Base-by-base conservation (phyloP, 2,888 invertebrate species). In the Polydrusus tereticollis region DNA sequence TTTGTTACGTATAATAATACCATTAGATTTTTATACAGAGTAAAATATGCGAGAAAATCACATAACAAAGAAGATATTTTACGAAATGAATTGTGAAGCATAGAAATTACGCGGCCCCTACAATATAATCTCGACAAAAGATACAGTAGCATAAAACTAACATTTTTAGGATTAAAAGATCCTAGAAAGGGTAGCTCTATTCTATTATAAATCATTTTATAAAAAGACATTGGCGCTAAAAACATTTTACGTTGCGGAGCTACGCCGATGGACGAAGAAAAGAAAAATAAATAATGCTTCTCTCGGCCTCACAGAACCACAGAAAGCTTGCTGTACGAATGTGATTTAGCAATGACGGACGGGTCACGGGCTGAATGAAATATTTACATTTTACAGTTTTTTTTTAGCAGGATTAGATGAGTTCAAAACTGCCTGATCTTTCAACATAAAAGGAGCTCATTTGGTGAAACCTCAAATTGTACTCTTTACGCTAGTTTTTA, bases 91-190 rank as follows among this genome's bases (percentile, higher is more conserved):
- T 26, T 7, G n/a, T n/a, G 26, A 18, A 45, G 1, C 26, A 55
- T 41, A 41, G 29, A 55, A 55, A 29, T 29, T 29, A 16, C 18
- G 29, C 16, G n/a, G 29, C 21, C 29, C n/a, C 26, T 12, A 47
- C 45, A 45, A 45, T 45, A 45, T 16, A 21, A 21, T 10, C 47
- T 47, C 12, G n/a, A 47, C n/a, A 47, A 47, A 47, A 21, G 8
- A 47, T 47, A 47, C 21, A 47, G n/a, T 21, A 16, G 21, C 10
- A 45, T 20, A 47, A 47, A 47, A 21, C n/a, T 12, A 12, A 21
- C 21, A 47, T 47, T 47, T 47, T 47, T 47, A 47, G 21, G 47
- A 47, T 47, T 21, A 47, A 21, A 21, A 47, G 20, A 47, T 47
- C 21, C 47, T 47, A 21, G 47, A 47, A 47, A 21, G 12, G 47